Evolutionary conservation across 2,113 vertebrate species (phyloP), one percentile per base, ranked within the genome.

Genomic region (Rhinichthys klamathensis): DNA sequence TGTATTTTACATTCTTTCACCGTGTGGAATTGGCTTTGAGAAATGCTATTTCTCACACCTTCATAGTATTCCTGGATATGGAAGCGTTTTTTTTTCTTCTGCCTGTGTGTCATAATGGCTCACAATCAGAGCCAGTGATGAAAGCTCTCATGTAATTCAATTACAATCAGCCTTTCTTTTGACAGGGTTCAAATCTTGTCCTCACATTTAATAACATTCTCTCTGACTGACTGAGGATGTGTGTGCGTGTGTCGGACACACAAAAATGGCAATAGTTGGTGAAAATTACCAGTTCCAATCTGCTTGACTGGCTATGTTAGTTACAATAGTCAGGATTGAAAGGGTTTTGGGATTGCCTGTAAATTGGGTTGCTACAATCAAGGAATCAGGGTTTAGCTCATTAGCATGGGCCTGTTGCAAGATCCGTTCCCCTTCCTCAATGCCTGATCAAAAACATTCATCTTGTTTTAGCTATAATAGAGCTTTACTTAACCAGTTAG

Each of bases 101-200:
- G 58, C 25, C 58, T 12, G 49, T 63, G 38, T 63, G 58, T 80
- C 58, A 30, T 80, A 63, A 80, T 80, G 23, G 23, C 35, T 61
- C 35, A 44, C 38, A 46, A 65, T 80, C 58, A 30, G 78, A 63
- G 78, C 7, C 72, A 27, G 72, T 27, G 72, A 74, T 74, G 72
- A 74, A 74, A 74, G 72, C n/a, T 30, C 41, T 65, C 15, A 63
- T 80, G 58, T 65, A 65, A 63, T 65, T 65, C 58, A 65, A 63
- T 80, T 80, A 46, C 58, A 80, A 30, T 63, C 58, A 12, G 58
- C 15, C n/a, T 63, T 65, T 46, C 58, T 80, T 80, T 63, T 63
- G 15, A 65, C 21, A 80, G 78, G 78, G 58, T 80, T 80, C 38
- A 80, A 80, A 46, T 21, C 35, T 63, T 46, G 78, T 63, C n/a